These are phyloP conservation scores for Trididemnum clinides DNA, from an alignment of 23 tunicate species.

Conservation along the genomic window DNA sequence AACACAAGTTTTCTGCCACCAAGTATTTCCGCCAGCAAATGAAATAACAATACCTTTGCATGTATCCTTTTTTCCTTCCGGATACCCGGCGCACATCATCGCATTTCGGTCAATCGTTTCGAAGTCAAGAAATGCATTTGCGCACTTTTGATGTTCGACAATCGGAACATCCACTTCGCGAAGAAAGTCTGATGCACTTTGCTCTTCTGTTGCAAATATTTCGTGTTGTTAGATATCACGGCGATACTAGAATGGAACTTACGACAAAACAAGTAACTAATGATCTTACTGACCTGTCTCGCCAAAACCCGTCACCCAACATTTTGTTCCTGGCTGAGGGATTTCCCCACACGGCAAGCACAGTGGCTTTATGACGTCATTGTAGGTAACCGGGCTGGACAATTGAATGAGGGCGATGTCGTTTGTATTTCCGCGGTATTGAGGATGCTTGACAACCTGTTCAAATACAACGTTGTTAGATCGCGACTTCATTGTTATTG, in stretches of 20 bases:
- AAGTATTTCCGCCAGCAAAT: background rate
- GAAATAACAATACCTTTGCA: conserved; percentile 68
- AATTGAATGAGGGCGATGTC: conserved; percentile 48
- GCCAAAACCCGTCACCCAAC: conserved; percentile 63
- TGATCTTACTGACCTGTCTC: conserved; percentile 30
- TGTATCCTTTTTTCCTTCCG: conserved; percentile 64
- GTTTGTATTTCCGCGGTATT: background rate
- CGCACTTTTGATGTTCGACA: conserved; percentile 36
- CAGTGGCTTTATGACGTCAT: conserved; percentile 43
- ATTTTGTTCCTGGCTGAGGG: conserved; percentile 2
- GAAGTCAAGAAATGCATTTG: conserved; percentile 17
- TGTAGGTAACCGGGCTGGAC: conserved; percentile 8
- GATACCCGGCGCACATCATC: conserved; percentile 81
- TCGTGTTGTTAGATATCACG: background rate
- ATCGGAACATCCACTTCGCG: conserved; percentile 73
- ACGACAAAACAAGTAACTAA: background rate
- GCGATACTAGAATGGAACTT: background rate
- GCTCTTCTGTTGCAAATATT: background rate
- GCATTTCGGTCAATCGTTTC: conserved; percentile 18
- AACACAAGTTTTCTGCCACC: background rate
- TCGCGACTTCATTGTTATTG: no score
- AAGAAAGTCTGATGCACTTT: conserved; percentile 30
- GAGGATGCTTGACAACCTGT: conserved; percentile 29
- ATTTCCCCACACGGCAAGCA: conserved; percentile 62
- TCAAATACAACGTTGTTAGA: no score